A percentile compares a stretch with the other conserved stretches of the same genome.
Evolutionary conservation across 2,888 invertebrate genomes (phyloP).

Genomic region (Prosapia bicincta): DNA sequence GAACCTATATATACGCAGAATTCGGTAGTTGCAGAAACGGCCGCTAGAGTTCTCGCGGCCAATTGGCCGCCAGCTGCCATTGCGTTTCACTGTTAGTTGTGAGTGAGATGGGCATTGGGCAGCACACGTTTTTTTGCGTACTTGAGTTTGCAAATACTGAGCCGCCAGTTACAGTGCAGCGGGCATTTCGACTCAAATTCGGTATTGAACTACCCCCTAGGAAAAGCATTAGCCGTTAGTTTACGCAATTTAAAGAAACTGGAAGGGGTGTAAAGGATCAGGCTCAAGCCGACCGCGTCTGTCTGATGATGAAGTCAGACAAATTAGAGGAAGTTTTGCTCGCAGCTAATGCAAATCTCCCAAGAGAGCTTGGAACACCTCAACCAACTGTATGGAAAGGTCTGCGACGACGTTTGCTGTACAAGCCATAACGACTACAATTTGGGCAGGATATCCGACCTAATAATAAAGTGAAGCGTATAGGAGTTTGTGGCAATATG

Average conservation of each 20-base stretch:
- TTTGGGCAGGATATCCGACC: neutral
- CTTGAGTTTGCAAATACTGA: no score
- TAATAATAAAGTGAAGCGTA: neutral
- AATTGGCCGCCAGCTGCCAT: no score
- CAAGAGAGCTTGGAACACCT: neutral
- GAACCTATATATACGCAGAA: no score
- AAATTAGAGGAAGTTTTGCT: no score
- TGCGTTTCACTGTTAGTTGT: no score
- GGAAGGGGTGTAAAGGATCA: neutral
- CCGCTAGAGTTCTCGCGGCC: no score
- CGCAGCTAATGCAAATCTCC: no score
- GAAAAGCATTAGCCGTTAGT: neutral
- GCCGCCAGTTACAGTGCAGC: neutral
- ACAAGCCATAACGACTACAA: constrained; percentile 3
- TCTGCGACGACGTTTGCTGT: constrained; percentile 8
- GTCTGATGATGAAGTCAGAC: no score
- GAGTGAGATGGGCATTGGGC: no score
- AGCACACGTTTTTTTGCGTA: no score
- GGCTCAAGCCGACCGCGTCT: neutral
- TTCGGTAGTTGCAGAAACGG: no score
- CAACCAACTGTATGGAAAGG: constrained; percentile 4
- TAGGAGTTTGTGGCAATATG: constrained; percentile 1
- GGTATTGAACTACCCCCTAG: neutral
- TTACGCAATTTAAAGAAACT: neutral
- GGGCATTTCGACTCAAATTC: neutral